Percentiles rank a stretch among this genome's conserved stretches.
These are phyloP conservation scores for Leptopterna dolabrata DNA, from an alignment of 2,888 invertebrate species.

Conservation along the genomic window DNA sequence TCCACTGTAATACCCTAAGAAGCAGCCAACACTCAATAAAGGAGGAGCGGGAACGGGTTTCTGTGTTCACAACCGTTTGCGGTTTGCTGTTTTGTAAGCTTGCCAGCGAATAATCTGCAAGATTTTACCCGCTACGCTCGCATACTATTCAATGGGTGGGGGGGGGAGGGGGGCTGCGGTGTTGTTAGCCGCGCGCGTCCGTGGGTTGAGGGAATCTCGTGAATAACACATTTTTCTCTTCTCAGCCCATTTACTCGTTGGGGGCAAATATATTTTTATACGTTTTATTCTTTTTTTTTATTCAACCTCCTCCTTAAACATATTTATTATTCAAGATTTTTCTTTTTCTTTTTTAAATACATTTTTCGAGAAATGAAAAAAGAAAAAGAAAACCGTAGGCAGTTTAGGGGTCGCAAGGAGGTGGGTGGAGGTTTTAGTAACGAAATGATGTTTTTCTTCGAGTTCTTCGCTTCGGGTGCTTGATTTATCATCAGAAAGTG, in stretches of 20 bases:
- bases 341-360: neutral
- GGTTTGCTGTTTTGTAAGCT: conserved; percentile 20
- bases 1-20: no score
- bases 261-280: neutral
- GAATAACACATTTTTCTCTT: conserved; percentile 44
- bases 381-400: neutral
- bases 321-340: conserved; percentile 13
- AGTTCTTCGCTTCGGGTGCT: neutral
- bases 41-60: neutral
- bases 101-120: neutral
- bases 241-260: conserved; percentile 34
- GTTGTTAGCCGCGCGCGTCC: neutral
- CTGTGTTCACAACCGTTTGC: conserved; percentile 29
- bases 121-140: neutral
- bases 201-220: conserved; percentile 5
- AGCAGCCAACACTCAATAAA: neutral
- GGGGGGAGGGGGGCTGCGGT: neutral
- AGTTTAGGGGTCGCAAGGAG: neutral
- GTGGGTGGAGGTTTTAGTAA: conserved; percentile 17
- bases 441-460: conserved; percentile 46
- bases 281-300: neutral
- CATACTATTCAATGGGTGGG: no score
- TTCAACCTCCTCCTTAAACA: neutral
- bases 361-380: neutral
- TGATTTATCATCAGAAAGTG: conserved; percentile 45